Conservation (phyloP, 92 coral and sea anemone species). For the Epizoanthus stellaris region DNA sequence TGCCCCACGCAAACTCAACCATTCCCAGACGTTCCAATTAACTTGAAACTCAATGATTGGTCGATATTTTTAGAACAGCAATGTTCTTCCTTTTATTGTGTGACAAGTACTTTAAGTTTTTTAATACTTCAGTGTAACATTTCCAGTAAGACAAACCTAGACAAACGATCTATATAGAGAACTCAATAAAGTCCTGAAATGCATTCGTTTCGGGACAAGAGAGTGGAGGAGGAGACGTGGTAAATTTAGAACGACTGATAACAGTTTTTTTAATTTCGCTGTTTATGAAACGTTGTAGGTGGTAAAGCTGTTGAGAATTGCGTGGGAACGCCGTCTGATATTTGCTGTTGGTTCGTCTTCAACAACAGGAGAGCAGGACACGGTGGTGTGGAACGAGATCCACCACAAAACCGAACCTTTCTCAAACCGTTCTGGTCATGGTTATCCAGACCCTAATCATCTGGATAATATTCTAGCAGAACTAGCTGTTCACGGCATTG, state of each 20-base stretch:
- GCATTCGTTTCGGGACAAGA: neutral
- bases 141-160: no score
- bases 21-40: no score
- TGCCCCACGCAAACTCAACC: no score
- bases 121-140: neutral
- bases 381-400: slow-evolving; percentile 96
- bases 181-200: neutral
- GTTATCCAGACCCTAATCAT: slow-evolving; percentile 95
- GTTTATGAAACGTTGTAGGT: slow-evolving; percentile 57
- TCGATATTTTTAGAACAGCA: no score
- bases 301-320: slow-evolving; percentile 65
- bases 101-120: no score
- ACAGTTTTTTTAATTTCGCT: neutral
- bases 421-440: slow-evolving; percentile 87
- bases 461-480: slow-evolving; percentile 90
- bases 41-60: no score
- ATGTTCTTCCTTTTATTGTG: no score
- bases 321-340: slow-evolving; percentile 86
- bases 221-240: neutral
- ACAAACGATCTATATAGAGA: no score
- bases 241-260: neutral
- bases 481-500: slow-evolving; percentile 87
- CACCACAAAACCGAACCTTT: slow-evolving; percentile 95
- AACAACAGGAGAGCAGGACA: slow-evolving; percentile 83
- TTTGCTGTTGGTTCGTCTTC: slow-evolving; percentile 86